Base-by-base conservation (phyloP, 2,113 vertebrate species). In the Zosterops hypoxanthus region DNA sequence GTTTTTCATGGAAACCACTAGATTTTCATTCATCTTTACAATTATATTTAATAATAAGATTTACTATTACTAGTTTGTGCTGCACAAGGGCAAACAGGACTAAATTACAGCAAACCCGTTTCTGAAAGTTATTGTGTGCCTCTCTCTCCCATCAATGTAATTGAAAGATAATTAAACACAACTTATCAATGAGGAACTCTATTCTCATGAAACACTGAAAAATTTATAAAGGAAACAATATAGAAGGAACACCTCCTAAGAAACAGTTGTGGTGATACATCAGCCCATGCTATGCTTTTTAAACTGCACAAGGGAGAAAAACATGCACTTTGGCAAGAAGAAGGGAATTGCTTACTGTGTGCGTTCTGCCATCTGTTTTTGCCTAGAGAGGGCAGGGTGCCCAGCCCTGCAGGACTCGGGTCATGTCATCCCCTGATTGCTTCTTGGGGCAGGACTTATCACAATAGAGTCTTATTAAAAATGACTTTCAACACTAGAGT, bases 301-400 rank as follows among this genome's bases (percentile, higher is more conserved):
- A n/a, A 33, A 21, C 50, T 63, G 20, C 8, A 0, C 42, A 39
- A 75, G 44, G 52, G 70, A 79, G 50, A 29, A 47, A 84, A 91
- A 66, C 34, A 25, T 1, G 5, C 4, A 2, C 33, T 78, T 84
- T 81, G 83, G 33, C 65, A 91, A 80, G 64, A 86, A 79, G 68
- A 73, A 53, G 34, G 11, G 14, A 92, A 81, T 56, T 69, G 59
- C 72, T 96, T 75, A 84, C 84, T 7, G 1, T 9, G 47, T 71
- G 11, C 60, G 52, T 92, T 84, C 93, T 91, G 44, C 39, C 65
- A 89, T 63, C 92, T 94, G 56, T 89, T 96, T 96, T 95, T 91
- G 77, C 24, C 24, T 39, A 71, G 60, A 0, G 1, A 89, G 47
- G 87, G 33, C 84, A 87, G 24, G 12, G 24, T 0, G 3, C 69